Evolutionary conservation across 2,797 vertebrate species (phyloP).

Genomic region (Lagothrix lagotricha): DNA sequence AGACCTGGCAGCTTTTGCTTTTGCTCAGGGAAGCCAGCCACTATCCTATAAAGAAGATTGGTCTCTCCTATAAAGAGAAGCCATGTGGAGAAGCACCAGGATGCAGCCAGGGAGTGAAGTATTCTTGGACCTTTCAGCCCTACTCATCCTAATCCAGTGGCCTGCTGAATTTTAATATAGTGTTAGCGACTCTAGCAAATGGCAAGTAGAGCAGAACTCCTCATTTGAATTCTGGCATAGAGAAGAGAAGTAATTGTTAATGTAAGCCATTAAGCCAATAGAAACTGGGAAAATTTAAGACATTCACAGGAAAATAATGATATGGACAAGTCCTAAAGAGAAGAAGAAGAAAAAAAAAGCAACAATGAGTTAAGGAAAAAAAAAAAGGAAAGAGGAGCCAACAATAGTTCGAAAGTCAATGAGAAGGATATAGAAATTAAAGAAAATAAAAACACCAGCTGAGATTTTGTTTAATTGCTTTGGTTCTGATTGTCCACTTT

Average conservation of each 20-base stretch:
- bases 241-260: background rate
- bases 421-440: background rate
- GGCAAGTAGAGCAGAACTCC: background rate
- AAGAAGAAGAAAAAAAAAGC: background rate
- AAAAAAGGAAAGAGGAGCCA: background rate
- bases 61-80: background rate
- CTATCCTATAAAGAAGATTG: background rate
- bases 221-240: background rate
- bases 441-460: background rate
- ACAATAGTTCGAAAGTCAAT: background rate
- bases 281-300: background rate
- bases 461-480: background rate
- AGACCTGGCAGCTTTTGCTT: background rate
- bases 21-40: background rate
- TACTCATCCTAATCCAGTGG: background rate
- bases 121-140: background rate
- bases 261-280: background rate
- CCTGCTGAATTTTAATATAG: background rate
- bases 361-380: background rate
- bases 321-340: background rate
- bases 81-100: background rate
- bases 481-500: background rate
- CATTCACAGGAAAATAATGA: background rate
- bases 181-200: background rate
- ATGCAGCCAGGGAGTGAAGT: background rate